Evolutionary conservation across 1,140 invertebrate species (phyloP), one percentile per base, ranked within the genome.

Genomic region (Pogonognathellus flavescens): DNA sequence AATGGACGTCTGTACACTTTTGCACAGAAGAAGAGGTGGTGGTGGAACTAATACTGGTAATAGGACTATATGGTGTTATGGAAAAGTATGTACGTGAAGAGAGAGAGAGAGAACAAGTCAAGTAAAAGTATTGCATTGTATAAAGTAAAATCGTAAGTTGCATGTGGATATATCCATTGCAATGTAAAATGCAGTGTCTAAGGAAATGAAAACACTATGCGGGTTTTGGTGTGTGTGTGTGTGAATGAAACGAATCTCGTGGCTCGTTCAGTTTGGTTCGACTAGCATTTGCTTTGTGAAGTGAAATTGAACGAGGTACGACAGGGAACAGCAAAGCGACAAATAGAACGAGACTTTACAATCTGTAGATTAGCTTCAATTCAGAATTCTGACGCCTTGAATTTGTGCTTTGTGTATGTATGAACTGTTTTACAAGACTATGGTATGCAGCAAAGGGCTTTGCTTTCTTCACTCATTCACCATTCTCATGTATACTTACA

Each of bases 301-400:
- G 70, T 76, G 70, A 76, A 76, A 76, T 16, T 76, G 70, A 76
- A 76, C 70, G 70, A 76, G 70, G 31, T 31, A 76, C 70, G 70
- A 76, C 70, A 76, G 70, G 31, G 11, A 76, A 76, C 70, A 76
- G 70, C 70, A 76, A 50, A 76, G 41, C 70, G 70, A 76, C 70
- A 76, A 76, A 76, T 76, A 76, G 70, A 76, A 76, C 70, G 70
- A 76, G 70, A 76, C 70, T 76, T 76, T 76, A 76, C 70, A 76
- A 76, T 76, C 70, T 76, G 70, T 50, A 76, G 70, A 76, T 76
- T 76, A 76, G 70, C 70, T 76, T 76, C 70, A 76, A 76, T 76
- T 76, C 70, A 76, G 70, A 76, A 76, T 76, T 76, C 70, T 76
- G 70, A 76, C 70, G 70, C 70, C 70, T 76, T 76, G 70, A 25